These are phyloP conservation scores for Dicrostonyx torquatus DNA, from an alignment of 2,797 vertebrate species.

Conservation along the genomic window DNA sequence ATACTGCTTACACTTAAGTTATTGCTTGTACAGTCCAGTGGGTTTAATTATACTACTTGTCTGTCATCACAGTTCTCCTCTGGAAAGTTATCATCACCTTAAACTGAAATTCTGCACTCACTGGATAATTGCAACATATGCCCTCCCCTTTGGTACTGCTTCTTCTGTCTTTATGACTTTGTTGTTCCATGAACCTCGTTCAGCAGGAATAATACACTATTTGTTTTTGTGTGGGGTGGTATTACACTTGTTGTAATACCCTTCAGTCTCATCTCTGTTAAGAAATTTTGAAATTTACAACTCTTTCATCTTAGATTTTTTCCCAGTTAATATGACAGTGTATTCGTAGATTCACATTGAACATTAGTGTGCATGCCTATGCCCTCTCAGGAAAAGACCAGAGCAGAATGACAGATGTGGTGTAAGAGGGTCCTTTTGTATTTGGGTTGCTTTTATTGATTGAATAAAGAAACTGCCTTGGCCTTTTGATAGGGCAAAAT, in stretches of 20 bases:
- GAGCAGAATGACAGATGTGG: background rate
- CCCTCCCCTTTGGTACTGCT: background rate
- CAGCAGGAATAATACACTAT: background rate
- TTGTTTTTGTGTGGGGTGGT: background rate
- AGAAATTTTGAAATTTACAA: background rate
- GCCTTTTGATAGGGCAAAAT: too few species aligned
- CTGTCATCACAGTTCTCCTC: background rate
- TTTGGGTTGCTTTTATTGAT: too few species aligned
- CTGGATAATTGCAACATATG: too few species aligned
- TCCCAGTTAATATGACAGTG: background rate
- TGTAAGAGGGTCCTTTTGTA: too few species aligned
- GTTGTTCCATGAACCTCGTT: background rate
- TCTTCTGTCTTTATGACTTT: background rate
- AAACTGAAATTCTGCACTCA: background rate
- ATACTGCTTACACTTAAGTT: background rate
- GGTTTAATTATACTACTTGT: background rate
- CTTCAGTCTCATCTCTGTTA: background rate
- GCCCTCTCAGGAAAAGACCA: background rate
- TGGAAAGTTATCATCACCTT: background rate
- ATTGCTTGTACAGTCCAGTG: background rate
- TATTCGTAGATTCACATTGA: background rate
- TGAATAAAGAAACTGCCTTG: too few species aligned
- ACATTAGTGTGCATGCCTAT: fast-evolving
- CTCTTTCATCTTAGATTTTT: background rate
- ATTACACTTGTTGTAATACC: too few species aligned